Evolutionary conservation across 2,888 invertebrate species (phyloP), one percentile per base, ranked within the genome.

Genomic region (Ernsta delagoae): DNA sequence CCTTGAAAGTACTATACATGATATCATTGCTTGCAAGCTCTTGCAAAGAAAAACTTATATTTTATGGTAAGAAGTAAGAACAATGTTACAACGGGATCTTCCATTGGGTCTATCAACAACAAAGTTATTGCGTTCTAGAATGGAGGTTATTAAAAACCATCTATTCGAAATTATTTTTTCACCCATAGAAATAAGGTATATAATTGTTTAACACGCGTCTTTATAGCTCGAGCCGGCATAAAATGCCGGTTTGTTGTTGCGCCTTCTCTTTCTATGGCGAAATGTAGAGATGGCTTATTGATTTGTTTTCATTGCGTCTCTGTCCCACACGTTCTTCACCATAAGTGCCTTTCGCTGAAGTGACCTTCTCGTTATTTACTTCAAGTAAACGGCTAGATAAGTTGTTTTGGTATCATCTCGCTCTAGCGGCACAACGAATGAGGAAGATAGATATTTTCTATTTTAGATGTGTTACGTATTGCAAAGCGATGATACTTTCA

Each of bases 241-340:
- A 86, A 87, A 88, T 87, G 90, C 91, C 89, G 90, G 92, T 93
- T 92, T 92, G 92, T 92, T 93, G 83, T 92, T 89, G 85, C 86
- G 87, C 88, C 81, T 81, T 91, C 93, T 89, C 92, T 83, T 81
- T 91, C 92, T 82, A 82, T 79, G 83, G 86, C 85, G 83, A 86
- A 88, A 87, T 85, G 80, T 80, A 81, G 84, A 87, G 89, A 89
- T 89, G 86, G 86, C 78, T 79, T 91, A 92, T 93, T 91, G 92
- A 93, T 94, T 94, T 94, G 94, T 94, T 94, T 93, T 94, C 93
- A 90, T 89, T 88, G 90, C 89, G 84, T 92, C 94, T 90, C 93
- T 86, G 80, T 92, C 87, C 81, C 79, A 75, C 91, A 77, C 83
- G 80, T 80, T 80, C 79, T 76, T 76, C 77, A 75, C 77, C 79